Conservation (phyloP, 2,888 invertebrate species). For the Scaeva pyrastri region DNA sequence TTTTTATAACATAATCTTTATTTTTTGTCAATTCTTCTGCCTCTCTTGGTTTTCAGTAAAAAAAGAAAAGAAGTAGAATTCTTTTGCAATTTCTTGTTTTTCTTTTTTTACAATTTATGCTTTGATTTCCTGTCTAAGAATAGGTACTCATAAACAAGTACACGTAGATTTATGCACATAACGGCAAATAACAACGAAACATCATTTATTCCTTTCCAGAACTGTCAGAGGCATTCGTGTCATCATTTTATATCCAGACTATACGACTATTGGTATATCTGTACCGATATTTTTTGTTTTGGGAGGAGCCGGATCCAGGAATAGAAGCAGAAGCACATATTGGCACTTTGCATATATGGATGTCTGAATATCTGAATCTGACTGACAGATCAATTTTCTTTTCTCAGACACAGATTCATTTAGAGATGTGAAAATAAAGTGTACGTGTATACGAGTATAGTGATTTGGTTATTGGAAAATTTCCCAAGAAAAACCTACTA, state of each 20-base stretch:
- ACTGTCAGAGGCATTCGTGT: constrained; percentile 34
- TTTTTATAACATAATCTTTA: too few relatives aligned
- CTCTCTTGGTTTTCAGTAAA: background rate
- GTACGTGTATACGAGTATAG: too few relatives aligned
- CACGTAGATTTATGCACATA: too few relatives aligned
- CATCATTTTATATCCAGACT: constrained; percentile 14
- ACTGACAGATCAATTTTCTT: constrained; percentile 57
- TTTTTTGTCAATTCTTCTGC: background rate
- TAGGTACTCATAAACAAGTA: background rate
- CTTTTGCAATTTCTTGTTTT: background rate
- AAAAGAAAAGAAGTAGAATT: too few relatives aligned
- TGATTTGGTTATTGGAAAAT: background rate
- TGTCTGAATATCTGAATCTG: constrained; percentile 29
- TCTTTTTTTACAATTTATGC: background rate
- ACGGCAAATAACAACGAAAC: background rate
- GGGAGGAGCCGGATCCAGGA: too few relatives aligned
- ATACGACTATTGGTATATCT: too few relatives aligned
- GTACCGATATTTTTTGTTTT: too few relatives aligned
- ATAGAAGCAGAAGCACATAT: background rate
- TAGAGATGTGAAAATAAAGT: constrained; percentile 13
- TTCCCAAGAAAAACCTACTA: background rate
- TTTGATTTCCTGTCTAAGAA: constrained; percentile 32
- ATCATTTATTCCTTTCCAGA: constrained; percentile 11
- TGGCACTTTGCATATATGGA: constrained; percentile 53
- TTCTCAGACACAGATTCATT: constrained; percentile 14